Evolutionary conservation across 2,888 invertebrate species (phyloP), one percentile per base, ranked within the genome.

Genomic region (Cryptocheilus praepositus): DNA sequence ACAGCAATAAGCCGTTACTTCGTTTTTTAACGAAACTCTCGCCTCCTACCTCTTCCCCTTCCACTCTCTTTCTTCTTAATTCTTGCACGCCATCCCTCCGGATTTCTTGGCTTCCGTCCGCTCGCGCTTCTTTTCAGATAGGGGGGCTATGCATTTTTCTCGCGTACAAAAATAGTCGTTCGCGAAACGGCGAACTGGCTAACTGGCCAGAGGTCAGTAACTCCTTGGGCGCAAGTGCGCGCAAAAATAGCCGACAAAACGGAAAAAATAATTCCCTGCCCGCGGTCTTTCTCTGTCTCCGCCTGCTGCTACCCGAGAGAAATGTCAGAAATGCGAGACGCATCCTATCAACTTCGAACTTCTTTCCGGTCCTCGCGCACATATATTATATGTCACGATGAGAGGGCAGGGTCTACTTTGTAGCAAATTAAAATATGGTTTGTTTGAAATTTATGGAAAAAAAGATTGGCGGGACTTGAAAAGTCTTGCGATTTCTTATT

Each of bases 191-290:
- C 79, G 83, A 81, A 78, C 79, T 80, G 73, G 77, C 74, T 74
- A 81, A 88, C 88, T 88, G 87, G 85, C 88, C 88, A 88, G 86
- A 85, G 88, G 88, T 88, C 88, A 88, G 83, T 88, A 82, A 88
- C 88, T 86, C 83, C 84, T 81, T 67, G 83, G 82, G 81, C 82
- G 84, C 79, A 71, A 76, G 81, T 76, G 54, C 64, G 68, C 44
- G 59, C 82, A 82, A 86, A 85, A 86, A 86, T 86, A 86, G 83
- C 84, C 67, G 71, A 70, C 79, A 76, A 83, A 83, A 81, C 75
- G 77, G 79, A 79, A 83, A 83, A 80, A 82, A 83, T 81, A 77
- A 82, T 83, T 82, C 74, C 71, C 70, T 62, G 71, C 49, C 51
- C 54, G 43, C 57, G 61, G 61, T 52, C 56, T 57, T 45, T 45